Evolutionary conservation across 2,113 vertebrate species (phyloP).

Genomic region (Chlorodrepanis virens): DNA sequence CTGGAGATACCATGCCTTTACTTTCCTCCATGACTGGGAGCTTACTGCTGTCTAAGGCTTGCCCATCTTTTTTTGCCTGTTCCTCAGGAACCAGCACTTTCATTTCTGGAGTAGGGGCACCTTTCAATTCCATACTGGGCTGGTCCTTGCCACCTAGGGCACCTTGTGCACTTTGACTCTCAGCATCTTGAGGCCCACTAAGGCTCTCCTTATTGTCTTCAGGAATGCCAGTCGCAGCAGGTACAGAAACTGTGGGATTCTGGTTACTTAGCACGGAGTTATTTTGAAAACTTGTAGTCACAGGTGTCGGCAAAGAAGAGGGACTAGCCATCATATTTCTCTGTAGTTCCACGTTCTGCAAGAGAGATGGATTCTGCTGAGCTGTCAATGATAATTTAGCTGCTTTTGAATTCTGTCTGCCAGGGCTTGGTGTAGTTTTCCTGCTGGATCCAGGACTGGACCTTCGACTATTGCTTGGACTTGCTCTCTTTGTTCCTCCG

Average conservation of each 20-base stretch:
- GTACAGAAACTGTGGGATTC: slow-evolving; percentile 65
- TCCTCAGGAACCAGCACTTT: slow-evolving; percentile 80
- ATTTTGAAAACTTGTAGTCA: slow-evolving; percentile 75
- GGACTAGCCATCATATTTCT: slow-evolving; percentile 82
- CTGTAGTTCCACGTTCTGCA: slow-evolving; percentile 81
- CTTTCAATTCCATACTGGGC: slow-evolving; percentile 75
- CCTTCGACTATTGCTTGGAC: slow-evolving; percentile 92
- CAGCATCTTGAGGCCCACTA: slow-evolving; percentile 71
- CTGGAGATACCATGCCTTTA: slow-evolving; percentile 74
- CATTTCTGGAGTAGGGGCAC: slow-evolving; percentile 76
- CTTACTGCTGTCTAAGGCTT: slow-evolving; percentile 64
- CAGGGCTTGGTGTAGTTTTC: slow-evolving; percentile 93
- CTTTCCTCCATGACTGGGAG: slow-evolving; percentile 75
- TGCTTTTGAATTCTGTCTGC: slow-evolving; percentile 88
- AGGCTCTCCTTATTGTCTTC: slow-evolving; percentile 82
- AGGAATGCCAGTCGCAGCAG: slow-evolving; percentile 65
- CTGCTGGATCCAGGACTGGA: slow-evolving; percentile 93
- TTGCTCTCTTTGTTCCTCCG: slow-evolving; percentile 87
- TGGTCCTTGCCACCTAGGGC: slow-evolving; percentile 80
- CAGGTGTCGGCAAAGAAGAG: slow-evolving; percentile 76
- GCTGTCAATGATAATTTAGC: slow-evolving; percentile 81
- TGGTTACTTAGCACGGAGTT: slow-evolving; percentile 74
- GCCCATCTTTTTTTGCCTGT: slow-evolving; percentile 71
- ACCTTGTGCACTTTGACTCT: slow-evolving; percentile 71
- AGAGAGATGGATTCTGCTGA: slow-evolving; percentile 79